These are phyloP conservation scores for Acronicta leporina DNA, from an alignment of 2,888 invertebrate species.

Conservation along the genomic window DNA sequence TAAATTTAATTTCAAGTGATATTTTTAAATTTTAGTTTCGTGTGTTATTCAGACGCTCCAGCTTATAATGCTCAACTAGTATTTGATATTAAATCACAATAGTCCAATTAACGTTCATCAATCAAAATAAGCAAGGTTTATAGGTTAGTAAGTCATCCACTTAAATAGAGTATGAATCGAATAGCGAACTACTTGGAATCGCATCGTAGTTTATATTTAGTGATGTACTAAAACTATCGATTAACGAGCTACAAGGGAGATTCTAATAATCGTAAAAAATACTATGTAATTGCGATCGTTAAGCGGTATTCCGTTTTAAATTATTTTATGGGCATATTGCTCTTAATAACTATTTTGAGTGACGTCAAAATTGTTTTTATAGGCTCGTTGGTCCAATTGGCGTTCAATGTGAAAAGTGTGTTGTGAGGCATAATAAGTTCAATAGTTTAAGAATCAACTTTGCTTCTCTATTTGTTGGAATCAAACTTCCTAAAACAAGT, in stretches of 20 bases:
- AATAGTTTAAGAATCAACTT: constrained; percentile 2
- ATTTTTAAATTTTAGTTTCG: constrained; percentile 12
- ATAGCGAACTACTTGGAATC: constrained; percentile 40
- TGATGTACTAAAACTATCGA: constrained; percentile 35
- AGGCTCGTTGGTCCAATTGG: constrained; percentile 4
- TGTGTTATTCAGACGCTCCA: constrained; percentile 17
- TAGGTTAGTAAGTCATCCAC: constrained; percentile 66
- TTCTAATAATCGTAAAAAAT: constrained; percentile 47
- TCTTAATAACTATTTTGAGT: constrained; percentile 33
- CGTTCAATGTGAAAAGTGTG: constrained; percentile 5
- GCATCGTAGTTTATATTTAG: constrained; percentile 38
- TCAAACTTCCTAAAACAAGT: background rate
- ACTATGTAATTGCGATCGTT: constrained; percentile 37
- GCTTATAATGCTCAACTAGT: constrained; percentile 28
- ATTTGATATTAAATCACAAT: constrained; percentile 48
- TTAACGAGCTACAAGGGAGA: constrained; percentile 40
- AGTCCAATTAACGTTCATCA: constrained; percentile 55
- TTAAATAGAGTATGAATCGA: constrained; percentile 57
- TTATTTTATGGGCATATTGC: constrained; percentile 43
- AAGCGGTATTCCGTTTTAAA: constrained; percentile 36
- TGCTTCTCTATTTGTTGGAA: too few species aligned
- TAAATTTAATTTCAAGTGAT: background rate
- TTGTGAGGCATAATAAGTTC: background rate
- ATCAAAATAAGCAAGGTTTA: constrained; percentile 60
- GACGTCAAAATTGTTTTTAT: constrained; percentile 24